Conservation (phyloP, 2,888 invertebrate species). For the Nomada fabriciana region DNA sequence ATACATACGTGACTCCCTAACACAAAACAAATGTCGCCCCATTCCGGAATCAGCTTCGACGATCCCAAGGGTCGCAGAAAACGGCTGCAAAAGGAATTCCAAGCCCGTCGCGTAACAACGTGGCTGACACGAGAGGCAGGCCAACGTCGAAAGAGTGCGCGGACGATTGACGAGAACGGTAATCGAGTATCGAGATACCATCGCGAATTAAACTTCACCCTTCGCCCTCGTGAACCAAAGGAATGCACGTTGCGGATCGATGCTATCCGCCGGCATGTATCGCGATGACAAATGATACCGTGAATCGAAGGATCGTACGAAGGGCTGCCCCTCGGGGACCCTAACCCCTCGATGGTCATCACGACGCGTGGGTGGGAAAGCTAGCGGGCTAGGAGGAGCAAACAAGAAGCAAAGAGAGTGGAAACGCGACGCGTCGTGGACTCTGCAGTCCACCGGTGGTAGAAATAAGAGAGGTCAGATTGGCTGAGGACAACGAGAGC, state of each 20-base stretch:
- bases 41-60: too few relatives aligned
- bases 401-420: slow-evolving; percentile 7
- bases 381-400: neutral
- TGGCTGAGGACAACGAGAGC: neutral
- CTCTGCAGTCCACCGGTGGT: slow-evolving; percentile 33
- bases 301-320: neutral
- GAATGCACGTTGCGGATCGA: neutral
- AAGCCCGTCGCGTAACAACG: neutral
- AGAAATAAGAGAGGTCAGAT: slow-evolving; percentile 25
- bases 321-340: neutral
- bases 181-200: neutral
- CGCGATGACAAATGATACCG: slow-evolving; percentile 13
- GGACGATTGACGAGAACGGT: neutral
- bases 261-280: neutral
- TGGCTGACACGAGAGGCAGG: neutral
- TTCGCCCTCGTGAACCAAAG: neutral
- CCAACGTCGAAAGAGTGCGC: neutral
- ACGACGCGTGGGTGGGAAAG: slow-evolving; percentile 10
- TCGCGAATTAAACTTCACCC: slow-evolving; percentile 17
- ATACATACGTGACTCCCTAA: too few relatives aligned
- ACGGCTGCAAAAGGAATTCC: slow-evolving; percentile 2
- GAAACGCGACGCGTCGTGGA: slow-evolving; percentile 40
- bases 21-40: too few relatives aligned
- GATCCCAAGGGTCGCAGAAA: neutral
- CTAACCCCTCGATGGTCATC: neutral